Base-by-base conservation (phyloP, 1,140 invertebrate genomes). In the Nasonia vitripennis region DNA sequence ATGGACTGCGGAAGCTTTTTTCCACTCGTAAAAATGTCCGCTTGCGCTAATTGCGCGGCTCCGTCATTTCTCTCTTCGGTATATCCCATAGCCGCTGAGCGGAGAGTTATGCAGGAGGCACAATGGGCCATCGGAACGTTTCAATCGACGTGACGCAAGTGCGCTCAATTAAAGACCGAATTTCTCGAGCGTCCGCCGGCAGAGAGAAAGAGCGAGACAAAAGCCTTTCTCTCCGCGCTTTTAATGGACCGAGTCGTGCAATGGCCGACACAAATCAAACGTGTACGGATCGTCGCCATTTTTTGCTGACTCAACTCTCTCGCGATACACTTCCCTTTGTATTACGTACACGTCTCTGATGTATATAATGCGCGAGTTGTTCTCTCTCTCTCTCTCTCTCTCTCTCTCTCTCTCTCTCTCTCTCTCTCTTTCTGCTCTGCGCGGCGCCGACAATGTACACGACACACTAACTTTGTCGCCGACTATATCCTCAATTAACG, bases 191-290 rank as follows among this genome's bases (percentile, higher is more conserved):
- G 55, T 4, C 20, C 27, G 9, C 68, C 6, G 12, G 0, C 14
- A 1, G 10, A 31, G 68, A 31, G 67, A n/a, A 3, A 71, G 27
- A 70, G 68, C 7, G 68, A 71, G 74, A 84, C 55, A 84, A 84
- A 84, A 84, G 75, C 82, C 75, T 84, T 84, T 84, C 82, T 20
- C 71, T 48, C 55, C 68, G 34, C 41, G 4, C 7, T 62, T 62
- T 55, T 83, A 83, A 83, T 83, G 81, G 81, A 82, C 27, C 68
- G 41, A 37, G 48, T 51, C 27, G 81, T 62, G 48, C 48, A 77
- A 75, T 75, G 71, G 81, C 73, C 51, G 73, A 83, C 73, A 83
- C 81, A 78, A 83, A 83, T 83, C 74, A 83, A 83, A 83, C 74
- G 73, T 37, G 34, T 55, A 68, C 31, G 55, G 81, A 83, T 77